A percentile compares a stretch with the other conserved stretches of the same genome.
phyloP scores from a whole-genome alignment of 2,113 vertebrate species.

The Oreocharis arfaki region DNA sequence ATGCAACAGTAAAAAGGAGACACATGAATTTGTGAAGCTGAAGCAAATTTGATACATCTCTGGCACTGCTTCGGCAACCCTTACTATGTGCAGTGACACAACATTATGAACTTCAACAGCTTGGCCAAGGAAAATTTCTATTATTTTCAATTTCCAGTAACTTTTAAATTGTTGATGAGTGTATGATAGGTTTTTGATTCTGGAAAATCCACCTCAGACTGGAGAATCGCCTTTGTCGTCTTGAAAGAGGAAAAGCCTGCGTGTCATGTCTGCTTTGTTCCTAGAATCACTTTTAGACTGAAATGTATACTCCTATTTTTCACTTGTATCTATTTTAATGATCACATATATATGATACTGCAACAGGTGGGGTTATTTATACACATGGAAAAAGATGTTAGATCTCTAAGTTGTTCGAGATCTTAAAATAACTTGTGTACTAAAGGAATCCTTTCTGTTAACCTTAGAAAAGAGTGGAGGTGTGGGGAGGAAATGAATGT shows the following conservation, averaged over 20 bases:
- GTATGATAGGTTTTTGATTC: not conserved
- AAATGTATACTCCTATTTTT: constrained; percentile 23
- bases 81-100: not conserved
- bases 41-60: not conserved
- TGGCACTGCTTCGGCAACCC: not conserved
- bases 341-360: constrained; percentile 15
- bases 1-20: not conserved
- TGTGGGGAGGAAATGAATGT: not conserved
- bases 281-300: constrained; percentile 20
- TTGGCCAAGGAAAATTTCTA: not conserved
- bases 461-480: not conserved
- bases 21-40: not conserved
- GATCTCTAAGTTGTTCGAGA: constrained; percentile 35
- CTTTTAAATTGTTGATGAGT: not conserved
- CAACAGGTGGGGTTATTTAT: constrained; percentile 57
- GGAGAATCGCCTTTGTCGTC: not conserved
- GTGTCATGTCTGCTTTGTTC: not conserved
- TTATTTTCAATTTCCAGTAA: not conserved
- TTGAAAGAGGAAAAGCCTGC: not conserved
- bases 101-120: not conserved
- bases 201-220: not conserved
- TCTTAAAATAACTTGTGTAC: constrained; percentile 48
- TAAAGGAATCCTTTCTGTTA: constrained; percentile 39
- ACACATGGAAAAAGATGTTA: constrained; percentile 24
- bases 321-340: constrained; percentile 39